Base-by-base conservation (phyloP, 2,888 invertebrate species). In the Homarus gammarus region DNA sequence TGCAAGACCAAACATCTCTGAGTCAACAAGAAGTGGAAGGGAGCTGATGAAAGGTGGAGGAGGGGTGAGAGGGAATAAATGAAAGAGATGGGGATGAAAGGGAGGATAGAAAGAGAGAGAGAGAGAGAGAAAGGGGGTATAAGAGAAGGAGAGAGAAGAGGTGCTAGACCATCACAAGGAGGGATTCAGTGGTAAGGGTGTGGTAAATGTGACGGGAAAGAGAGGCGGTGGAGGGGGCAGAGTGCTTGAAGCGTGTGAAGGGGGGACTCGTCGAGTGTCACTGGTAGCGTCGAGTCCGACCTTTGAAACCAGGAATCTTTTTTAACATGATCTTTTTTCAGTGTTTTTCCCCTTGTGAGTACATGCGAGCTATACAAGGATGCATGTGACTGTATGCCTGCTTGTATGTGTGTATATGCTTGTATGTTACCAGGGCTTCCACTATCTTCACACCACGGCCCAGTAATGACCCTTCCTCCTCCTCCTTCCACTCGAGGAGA, bases 61-160 rank as follows among this genome's bases (percentile, higher is more conserved):
- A 49, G 49, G 49, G 49, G 15, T 15, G 49, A 49, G 49, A n/a
- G n/a, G n/a, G n/a, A 49, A 49, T 15, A 8, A 15, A 49, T 49
- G 49, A 49, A 49, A 49, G 18, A 18, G 77, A 15, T 6, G 31
- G 3, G 49, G 49, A n/a, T 22, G 44, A 75, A n/a, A n/a, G n/a
- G n/a, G n/a, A n/a, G n/a, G n/a, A n/a, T n/a, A n/a, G n/a, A n/a
- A 40, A 72, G 15, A 49, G 51, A 51, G 33, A 33, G 78, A 77
- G 44, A 49, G 49, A 56, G 27, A 18, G 49, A 18, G 70, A 70
- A 31, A 70, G 33, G 31, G 2, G 1, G 77, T 49, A 49, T 49
- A 15, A 49, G 70, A 70, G 18, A 70, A 31, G 18, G 15, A 31
- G 77, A 49, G 75, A 38, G 77, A 15, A 31, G 27, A 38, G 49